These are phyloP conservation scores for Chalcis sispes DNA, from an alignment of 2,888 invertebrate genomes.

Conservation along the genomic window DNA sequence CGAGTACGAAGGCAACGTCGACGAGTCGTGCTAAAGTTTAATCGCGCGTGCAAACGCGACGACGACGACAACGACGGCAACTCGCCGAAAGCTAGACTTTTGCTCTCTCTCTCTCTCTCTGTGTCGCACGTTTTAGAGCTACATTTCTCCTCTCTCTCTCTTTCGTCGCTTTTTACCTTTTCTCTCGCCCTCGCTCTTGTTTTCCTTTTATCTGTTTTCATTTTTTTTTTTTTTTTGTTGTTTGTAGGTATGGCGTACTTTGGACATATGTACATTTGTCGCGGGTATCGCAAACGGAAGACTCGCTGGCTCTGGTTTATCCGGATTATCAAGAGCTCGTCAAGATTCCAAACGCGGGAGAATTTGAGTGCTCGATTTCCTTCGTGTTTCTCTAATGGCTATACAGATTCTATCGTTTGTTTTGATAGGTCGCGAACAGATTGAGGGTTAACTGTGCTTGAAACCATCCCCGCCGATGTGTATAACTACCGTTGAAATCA, in stretches of 20 bases:
- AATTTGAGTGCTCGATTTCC: background rate
- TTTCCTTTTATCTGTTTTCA: background rate
- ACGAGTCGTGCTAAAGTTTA: slow-evolving; percentile 48
- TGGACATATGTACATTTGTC: background rate
- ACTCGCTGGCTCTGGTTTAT: background rate
- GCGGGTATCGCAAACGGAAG: background rate
- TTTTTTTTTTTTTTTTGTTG: no score
- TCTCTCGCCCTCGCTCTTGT: background rate
- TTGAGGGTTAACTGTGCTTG: slow-evolving; percentile 1
- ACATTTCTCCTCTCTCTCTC: no score
- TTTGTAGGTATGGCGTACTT: no score
- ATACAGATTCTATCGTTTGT: slow-evolving; percentile 6
- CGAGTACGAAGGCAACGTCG: slow-evolving; percentile 5
- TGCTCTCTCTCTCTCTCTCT: background rate
- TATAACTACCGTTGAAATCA: no score
- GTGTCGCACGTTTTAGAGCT: no score
- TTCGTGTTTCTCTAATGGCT: slow-evolving; percentile 7
- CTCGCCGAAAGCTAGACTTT: slow-evolving; percentile 7
- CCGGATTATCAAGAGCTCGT: background rate
- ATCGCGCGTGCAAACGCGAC: slow-evolving; percentile 47
- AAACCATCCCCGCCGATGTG: no score
- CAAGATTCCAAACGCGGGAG: slow-evolving; percentile 7
- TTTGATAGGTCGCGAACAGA: slow-evolving; percentile 14
- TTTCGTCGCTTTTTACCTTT: background rate
- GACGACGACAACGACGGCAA: background rate